Conservation (phyloP, 2,888 invertebrate species). For the Malacosoma neustria region DNA sequence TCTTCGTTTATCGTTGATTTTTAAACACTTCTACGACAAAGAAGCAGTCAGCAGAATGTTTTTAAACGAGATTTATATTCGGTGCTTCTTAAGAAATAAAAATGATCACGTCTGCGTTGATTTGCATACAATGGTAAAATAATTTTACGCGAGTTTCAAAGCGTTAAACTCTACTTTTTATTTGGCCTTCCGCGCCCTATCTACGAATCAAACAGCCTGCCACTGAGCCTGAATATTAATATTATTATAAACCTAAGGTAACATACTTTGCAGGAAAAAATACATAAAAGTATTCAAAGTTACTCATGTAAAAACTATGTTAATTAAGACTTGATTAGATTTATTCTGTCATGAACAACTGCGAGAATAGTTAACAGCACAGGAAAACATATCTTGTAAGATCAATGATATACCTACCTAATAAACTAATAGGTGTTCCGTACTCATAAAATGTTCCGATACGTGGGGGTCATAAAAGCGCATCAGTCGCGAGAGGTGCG, state of each 20-base stretch:
- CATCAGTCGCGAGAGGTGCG: constrained; percentile 31
- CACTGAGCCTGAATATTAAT: too few relatives aligned
- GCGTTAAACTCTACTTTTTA: constrained; percentile 73
- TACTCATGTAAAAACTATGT: too few relatives aligned
- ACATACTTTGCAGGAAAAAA: too few relatives aligned
- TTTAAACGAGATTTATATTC: constrained; percentile 68
- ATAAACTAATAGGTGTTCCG: too few relatives aligned
- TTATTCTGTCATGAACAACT: too few relatives aligned
- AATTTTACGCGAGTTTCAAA: constrained; percentile 75
- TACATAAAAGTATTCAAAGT: too few relatives aligned
- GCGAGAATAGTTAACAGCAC: too few relatives aligned
- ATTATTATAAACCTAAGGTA: too few relatives aligned
- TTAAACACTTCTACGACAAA: background rate
- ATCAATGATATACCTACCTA: too few relatives aligned
- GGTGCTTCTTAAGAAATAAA: constrained; percentile 70
- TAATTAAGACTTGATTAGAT: too few relatives aligned
- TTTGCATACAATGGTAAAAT: constrained; percentile 76
- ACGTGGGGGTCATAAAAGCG: constrained; percentile 30
- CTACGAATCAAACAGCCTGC: constrained; percentile 68
- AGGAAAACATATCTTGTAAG: too few relatives aligned
- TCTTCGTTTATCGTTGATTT: background rate
- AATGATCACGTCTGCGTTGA: constrained; percentile 69
- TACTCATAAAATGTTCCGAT: too few relatives aligned
- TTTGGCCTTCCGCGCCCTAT: constrained; percentile 68
- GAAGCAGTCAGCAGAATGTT: constrained; percentile 10